Conservation (phyloP, 2,797 vertebrate species). For the Thunnus albacares region DNA sequence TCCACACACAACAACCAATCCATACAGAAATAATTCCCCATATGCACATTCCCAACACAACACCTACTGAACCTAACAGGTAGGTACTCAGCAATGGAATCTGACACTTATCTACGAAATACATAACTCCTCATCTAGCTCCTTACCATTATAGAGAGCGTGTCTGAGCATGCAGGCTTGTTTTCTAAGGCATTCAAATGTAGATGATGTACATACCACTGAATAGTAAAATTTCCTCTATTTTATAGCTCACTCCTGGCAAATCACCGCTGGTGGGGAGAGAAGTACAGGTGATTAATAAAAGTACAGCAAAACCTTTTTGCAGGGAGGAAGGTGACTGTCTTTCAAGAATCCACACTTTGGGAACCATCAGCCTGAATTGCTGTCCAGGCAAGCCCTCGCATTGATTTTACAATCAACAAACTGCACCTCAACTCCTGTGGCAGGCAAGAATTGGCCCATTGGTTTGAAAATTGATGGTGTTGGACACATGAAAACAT, state of each 20-base stretch:
- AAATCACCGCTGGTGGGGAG: background rate
- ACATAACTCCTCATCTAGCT: constrained; percentile 15
- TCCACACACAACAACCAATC: background rate
- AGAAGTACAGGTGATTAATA: constrained; percentile 4
- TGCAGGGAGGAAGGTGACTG: constrained; percentile 13
- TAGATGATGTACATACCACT: constrained; percentile 1
- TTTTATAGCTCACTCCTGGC: constrained; percentile 4
- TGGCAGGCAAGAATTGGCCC: constrained; percentile 45
- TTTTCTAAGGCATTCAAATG: constrained; percentile 26
- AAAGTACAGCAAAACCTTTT: constrained; percentile 34
- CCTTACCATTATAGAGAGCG: constrained; percentile 11
- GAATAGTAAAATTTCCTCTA: background rate
- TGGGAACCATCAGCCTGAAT: constrained; percentile 31
- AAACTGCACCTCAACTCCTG: constrained; percentile 46
- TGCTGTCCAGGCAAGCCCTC: constrained; percentile 34
- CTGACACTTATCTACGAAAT: constrained; percentile 57
- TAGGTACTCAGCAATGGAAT: constrained; percentile 44
- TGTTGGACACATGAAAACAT: constrained; percentile 46
- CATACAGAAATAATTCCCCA: constrained; percentile 1
- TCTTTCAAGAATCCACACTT: constrained; percentile 32
- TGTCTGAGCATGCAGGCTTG: constrained; percentile 37
- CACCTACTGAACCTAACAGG: background rate
- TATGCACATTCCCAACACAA: background rate
- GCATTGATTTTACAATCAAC: constrained; percentile 74
- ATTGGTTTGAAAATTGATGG: constrained; percentile 66